A percentile compares a stretch with the other conserved stretches of the same genome.
Conservation (phyloP, 2,888 invertebrate species). For the Amiota minor region DNA sequence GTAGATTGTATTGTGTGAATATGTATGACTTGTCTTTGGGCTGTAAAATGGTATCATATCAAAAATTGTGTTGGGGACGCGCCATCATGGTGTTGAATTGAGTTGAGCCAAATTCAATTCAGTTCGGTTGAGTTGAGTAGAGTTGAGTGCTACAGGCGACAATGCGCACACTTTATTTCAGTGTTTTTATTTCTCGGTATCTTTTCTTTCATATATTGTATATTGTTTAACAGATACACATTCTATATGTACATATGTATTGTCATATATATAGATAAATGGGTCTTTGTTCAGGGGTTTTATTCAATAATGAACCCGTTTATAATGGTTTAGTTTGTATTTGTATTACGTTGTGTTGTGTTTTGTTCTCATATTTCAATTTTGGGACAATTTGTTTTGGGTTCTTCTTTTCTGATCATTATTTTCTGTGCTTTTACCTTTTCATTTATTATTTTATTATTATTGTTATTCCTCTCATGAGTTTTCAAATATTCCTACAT, state of each 20-base stretch:
- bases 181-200: background rate
- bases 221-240: background rate
- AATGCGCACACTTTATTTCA: slow-evolving; percentile 12
- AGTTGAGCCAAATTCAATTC: background rate
- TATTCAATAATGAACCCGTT: slow-evolving; percentile 6
- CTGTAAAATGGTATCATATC: slow-evolving; percentile 18
- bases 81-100: background rate
- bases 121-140: background rate
- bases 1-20: too few species aligned
- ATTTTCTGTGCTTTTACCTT: too few species aligned
- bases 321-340: background rate
- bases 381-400: slow-evolving; percentile 9
- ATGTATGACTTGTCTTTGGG: background rate
- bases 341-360: background rate
- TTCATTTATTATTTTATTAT: background rate
- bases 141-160: slow-evolving; percentile 8
- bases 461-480: background rate
- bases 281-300: background rate
- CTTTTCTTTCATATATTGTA: background rate
- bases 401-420: background rate
- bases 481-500: slow-evolving; percentile 3
- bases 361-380: slow-evolving; percentile 22
- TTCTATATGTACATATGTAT: background rate
- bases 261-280: slow-evolving; percentile 5
- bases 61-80: background rate